Evolutionary conservation across 2,113 vertebrate species (phyloP).

Genomic region (Parus major): DNA sequence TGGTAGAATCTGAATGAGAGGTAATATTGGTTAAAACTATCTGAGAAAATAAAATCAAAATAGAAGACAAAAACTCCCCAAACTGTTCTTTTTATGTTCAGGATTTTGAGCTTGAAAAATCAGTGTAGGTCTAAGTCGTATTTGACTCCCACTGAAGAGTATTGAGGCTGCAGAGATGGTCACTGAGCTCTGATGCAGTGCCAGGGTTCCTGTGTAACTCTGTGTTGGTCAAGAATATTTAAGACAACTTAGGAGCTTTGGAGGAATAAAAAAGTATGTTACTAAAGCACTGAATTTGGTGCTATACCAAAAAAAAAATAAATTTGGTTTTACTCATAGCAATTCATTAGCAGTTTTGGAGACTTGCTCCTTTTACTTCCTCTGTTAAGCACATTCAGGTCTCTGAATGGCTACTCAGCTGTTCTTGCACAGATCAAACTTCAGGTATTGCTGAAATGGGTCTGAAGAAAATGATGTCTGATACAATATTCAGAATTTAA

Average conservation of each 20-base stretch:
- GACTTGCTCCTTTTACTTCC: not conserved
- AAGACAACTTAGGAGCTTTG: not conserved
- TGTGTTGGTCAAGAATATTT: not conserved
- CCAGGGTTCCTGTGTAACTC: not conserved
- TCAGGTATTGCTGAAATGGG: not conserved
- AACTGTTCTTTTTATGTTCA: not conserved
- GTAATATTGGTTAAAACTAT: not conserved
- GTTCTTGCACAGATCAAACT: not conserved
- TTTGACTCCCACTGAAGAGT: not conserved
- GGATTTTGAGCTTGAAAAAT: not conserved
- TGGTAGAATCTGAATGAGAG: not conserved
- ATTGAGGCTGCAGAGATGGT: not conserved
- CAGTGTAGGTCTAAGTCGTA: not conserved
- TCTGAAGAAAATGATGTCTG: not conserved
- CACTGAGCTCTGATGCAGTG: not conserved
- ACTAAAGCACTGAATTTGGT: not conserved
- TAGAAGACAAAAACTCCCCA: fast-evolving
- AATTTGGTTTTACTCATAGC: not conserved
- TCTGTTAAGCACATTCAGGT: not conserved
- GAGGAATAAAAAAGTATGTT: not conserved
- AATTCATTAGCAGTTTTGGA: not conserved
- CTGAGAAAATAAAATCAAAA: not conserved
- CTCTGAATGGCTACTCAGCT: not conserved
- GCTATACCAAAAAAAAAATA: not conserved
- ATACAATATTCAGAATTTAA: not conserved